Percentiles rank a stretch among this genome's conserved stretches.
Evolutionary conservation across 2,888 invertebrate genomes (phyloP).

Genomic region (Abscondita cerata): DNA sequence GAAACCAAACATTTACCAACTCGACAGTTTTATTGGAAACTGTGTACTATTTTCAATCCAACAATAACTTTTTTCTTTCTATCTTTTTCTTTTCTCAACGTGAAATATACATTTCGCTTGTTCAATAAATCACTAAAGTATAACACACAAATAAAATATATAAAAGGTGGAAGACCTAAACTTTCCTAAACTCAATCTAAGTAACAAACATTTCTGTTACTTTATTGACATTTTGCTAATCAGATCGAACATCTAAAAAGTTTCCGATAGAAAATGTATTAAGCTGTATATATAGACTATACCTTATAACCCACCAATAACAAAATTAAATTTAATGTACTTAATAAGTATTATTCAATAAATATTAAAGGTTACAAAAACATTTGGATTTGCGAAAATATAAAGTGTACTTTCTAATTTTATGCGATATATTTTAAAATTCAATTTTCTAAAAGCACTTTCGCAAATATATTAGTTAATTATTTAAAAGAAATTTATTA

Average conservation of each 20-base stretch:
- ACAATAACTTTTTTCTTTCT: neutral
- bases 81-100: slow-evolving; percentile 1
- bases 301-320: too few species aligned
- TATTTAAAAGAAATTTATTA: too few species aligned
- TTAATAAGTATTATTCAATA: too few species aligned
- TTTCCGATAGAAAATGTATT: too few species aligned
- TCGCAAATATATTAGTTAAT: too few species aligned
- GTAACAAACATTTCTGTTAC: slow-evolving; percentile 1
- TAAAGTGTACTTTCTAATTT: too few species aligned
- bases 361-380: too few species aligned
- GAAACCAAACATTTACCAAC: slow-evolving; percentile 11
- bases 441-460: too few species aligned
- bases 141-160: slow-evolving; percentile 7
- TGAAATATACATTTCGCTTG: neutral
- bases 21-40: slow-evolving; percentile 8
- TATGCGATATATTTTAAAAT: too few species aligned
- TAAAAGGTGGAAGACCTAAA: neutral
- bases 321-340: too few species aligned
- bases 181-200: neutral
- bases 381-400: too few species aligned
- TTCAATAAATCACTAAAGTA: slow-evolving; percentile 3
- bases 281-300: too few species aligned
- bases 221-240: neutral
- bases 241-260: neutral
- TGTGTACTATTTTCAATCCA: neutral